A percentile compares a stretch with the other conserved stretches of the same genome.
These are phyloP conservation scores for Gryllus longicercus DNA, from an alignment of 2,888 invertebrate species.

Conservation along the genomic window DNA sequence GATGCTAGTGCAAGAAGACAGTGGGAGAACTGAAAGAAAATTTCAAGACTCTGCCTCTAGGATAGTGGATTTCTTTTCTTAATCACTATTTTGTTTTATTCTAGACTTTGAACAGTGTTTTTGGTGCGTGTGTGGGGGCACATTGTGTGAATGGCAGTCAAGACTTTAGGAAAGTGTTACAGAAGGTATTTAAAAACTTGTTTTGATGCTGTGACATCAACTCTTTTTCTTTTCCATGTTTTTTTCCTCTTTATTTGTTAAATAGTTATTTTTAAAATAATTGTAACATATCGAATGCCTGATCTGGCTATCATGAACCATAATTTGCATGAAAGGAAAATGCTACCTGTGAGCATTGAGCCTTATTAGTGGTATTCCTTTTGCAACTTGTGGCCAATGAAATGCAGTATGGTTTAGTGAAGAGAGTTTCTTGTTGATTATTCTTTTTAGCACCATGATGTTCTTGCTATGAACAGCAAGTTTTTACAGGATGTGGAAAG, in stretches of 20 bases:
- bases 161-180: constrained; percentile 7
- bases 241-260: constrained; percentile 6
- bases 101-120: constrained; percentile 10
- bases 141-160: constrained; percentile 17
- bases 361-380: neutral
- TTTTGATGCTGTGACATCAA: constrained; percentile 9
- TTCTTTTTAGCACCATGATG: constrained; percentile 3
- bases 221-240: constrained; percentile 1
- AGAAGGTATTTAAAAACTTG: constrained; percentile 17
- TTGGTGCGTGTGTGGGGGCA: constrained; percentile 4
- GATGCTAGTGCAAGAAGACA: neutral
- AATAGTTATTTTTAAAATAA: constrained; percentile 11
- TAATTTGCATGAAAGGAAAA: constrained; percentile 1
- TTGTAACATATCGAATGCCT: constrained; percentile 17
- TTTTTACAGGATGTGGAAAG: constrained; percentile 17
- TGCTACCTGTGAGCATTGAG: neutral
- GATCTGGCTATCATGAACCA: constrained; percentile 11
- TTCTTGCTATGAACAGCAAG: neutral
- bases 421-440: constrained; percentile 11
- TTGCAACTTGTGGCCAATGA: constrained; percentile 17
- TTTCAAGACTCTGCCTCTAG: constrained; percentile 2
- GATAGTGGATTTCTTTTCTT: neutral
- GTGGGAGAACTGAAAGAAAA: neutral
- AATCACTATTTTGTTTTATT: constrained; percentile 4
- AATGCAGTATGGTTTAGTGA: constrained; percentile 8